These are phyloP conservation scores for Neodon shergylaensis DNA, from an alignment of 2,113 vertebrate species.

Conservation along the genomic window DNA sequence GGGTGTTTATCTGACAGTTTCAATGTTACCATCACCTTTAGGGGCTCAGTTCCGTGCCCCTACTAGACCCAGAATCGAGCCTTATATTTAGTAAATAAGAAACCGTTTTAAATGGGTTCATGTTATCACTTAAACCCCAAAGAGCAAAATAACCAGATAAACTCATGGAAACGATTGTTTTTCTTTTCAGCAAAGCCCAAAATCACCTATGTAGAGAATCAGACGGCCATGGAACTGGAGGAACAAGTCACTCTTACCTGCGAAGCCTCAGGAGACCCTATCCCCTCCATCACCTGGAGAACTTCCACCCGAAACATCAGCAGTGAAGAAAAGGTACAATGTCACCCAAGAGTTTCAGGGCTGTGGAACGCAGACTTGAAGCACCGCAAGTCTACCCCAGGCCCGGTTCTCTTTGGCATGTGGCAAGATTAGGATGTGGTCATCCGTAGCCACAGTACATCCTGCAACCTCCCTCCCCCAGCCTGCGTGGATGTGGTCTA, in stretches of 20 bases:
- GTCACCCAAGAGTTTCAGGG: slow-evolving; percentile 29
- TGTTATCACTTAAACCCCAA: background rate
- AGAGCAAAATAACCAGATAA: background rate
- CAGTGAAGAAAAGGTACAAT: slow-evolving; percentile 95
- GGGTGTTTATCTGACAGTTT: background rate
- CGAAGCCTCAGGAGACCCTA: slow-evolving; percentile 96
- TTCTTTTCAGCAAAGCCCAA: slow-evolving; percentile 93
- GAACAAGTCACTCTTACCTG: slow-evolving; percentile 97
- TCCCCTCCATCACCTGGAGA: slow-evolving; percentile 96
- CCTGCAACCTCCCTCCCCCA: background rate
- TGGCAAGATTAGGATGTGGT: background rate
- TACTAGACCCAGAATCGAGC: background rate
- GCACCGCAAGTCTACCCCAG: background rate
- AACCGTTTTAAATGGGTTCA: background rate
- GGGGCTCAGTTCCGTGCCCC: background rate
- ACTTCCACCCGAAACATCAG: slow-evolving; percentile 91
- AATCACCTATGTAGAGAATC: slow-evolving; percentile 97
- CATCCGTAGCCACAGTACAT: background rate
- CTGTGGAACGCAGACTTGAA: background rate
- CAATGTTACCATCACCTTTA: background rate
- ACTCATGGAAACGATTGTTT: slow-evolving; percentile 58
- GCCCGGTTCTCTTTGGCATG: slow-evolving; percentile 52
- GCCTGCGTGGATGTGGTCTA: background rate
- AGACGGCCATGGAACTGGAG: slow-evolving; percentile 94
- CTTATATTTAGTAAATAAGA: background rate